phyloP scores from a whole-genome alignment of 2,797 vertebrate species.

The Helicolenus hilgendorfi region DNA sequence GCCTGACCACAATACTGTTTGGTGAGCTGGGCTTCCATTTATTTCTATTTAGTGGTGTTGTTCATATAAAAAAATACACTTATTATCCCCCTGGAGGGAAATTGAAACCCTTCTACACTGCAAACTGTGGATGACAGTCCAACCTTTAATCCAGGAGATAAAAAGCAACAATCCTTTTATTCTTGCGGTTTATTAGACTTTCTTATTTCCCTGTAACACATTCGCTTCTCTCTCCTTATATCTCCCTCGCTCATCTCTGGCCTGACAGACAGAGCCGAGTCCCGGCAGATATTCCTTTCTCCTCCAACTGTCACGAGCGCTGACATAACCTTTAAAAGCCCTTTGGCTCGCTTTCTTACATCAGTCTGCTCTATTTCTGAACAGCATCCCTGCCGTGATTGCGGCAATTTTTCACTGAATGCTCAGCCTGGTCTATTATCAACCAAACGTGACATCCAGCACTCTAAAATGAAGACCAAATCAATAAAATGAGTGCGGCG shows the following conservation, averaged over 20 bases:
- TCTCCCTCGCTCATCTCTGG: constrained; percentile 49
- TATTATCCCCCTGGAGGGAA: background rate
- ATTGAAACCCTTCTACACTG: background rate
- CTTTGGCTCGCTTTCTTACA: constrained; percentile 53
- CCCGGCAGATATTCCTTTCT: constrained; percentile 63
- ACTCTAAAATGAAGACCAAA: constrained; percentile 37
- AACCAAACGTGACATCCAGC: constrained; percentile 23
- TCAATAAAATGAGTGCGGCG: constrained; percentile 34
- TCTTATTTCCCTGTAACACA: constrained; percentile 33
- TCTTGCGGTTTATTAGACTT: constrained; percentile 2
- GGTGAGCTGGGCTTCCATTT: constrained; percentile 34
- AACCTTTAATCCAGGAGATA: constrained; percentile 40
- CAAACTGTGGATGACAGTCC: constrained; percentile 31
- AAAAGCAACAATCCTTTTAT: constrained; percentile 19
- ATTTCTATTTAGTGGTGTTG: constrained; percentile 10
- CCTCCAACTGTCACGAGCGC: constrained; percentile 64
- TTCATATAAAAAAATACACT: background rate
- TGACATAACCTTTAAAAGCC: constrained; percentile 81
- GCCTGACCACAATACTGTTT: constrained; percentile 9
- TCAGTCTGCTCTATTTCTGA: constrained; percentile 49
- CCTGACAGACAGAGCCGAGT: constrained; percentile 48
- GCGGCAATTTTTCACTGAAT: constrained; percentile 49
- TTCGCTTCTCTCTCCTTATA: constrained; percentile 26
- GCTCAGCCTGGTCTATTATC: constrained; percentile 37
- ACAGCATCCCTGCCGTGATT: constrained; percentile 23